Base-by-base conservation (phyloP, 2,797 vertebrate species). In the Loriculus beryllinus region DNA sequence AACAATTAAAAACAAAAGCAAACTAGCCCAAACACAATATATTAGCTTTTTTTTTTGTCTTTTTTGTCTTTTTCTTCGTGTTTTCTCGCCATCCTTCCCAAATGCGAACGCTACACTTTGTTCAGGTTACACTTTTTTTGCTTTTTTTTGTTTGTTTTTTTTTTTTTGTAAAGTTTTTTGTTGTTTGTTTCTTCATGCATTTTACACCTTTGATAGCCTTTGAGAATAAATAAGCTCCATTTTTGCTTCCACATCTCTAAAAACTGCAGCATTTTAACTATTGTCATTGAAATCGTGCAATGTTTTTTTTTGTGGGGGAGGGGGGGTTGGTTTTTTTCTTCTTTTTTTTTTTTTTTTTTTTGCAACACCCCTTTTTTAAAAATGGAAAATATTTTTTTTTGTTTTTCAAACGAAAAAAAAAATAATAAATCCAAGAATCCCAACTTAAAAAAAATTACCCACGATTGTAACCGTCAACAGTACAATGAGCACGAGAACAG, bases 11-110 rank as follows among this genome's bases (percentile, higher is more conserved):
- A 98, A 96, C 96, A 97, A 98, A 98, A 99, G 98, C 98, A 98
- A 98, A 99, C 98, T 98, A 99, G 98, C 98, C 93, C 98, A 97
- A 98, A 99, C 98, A 99, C 98, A 99, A 99, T 99, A 99, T 99
- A 99, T 99, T 99, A 99, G 98, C 98, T 98, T 98, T 98, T 98
- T 98, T 97, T 98, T 98, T 97, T 98, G 95, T 87, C 97, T 83
- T 96, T 42, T 82, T 70, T 5, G 57, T 98, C 96, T 96, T 35
- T 94, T 92, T 85, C 76, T 98, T 97, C 74, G 98, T 96, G 97
- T 82, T 98, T 97, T 97, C 56, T 96, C 7, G 28, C 63, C 59
- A n/a, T 69, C 72, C 47, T 98, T 98, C 97, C 97, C 98, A 95
- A 97, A 95, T 67, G 93, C 98, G 98, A 98, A 98, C 98, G 98